A percentile compares a stretch with the other conserved stretches of the same genome.
Evolutionary conservation across 2,797 vertebrate genomes (phyloP).

Genomic region (Xenentodon cancila): DNA sequence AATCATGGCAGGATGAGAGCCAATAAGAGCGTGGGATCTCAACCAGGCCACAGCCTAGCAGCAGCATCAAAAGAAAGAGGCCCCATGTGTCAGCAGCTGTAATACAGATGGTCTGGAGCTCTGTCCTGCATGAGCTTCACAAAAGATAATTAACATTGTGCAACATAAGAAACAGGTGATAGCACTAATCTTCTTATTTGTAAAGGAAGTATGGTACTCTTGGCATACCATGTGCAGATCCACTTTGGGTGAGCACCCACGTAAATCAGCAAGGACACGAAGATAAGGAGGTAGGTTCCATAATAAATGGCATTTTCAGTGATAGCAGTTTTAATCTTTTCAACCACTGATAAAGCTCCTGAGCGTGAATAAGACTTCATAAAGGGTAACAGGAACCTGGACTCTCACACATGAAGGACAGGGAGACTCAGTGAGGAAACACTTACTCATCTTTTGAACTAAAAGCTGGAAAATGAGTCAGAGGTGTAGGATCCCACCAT

Average conservation of each 20-base stretch:
- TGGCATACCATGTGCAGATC: conserved; percentile 89
- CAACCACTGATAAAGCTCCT: conserved; percentile 91
- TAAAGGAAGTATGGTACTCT: background rate
- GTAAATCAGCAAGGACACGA: conserved; percentile 93
- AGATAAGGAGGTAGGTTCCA: conserved; percentile 93
- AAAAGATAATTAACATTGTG: conserved; percentile 9
- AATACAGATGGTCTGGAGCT: conserved; percentile 92
- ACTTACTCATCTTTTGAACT: background rate
- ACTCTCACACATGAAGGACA: background rate
- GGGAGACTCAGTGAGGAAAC: background rate
- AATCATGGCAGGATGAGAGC: conserved; percentile 88
- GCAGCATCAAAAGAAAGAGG: conserved; percentile 92
- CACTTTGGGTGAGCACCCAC: conserved; percentile 88
- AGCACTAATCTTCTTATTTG: background rate
- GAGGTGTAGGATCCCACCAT: conserved; percentile 79
- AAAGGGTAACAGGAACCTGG: conserved; percentile 93
- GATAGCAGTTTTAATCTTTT: conserved; percentile 93
- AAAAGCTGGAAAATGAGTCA: background rate
- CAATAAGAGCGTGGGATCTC: conserved; percentile 94
- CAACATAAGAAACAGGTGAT: background rate
- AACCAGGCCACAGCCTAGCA: conserved; percentile 93
- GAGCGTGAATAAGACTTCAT: conserved; percentile 96
- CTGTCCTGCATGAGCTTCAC: conserved; percentile 76
- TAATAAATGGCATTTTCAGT: conserved; percentile 97
- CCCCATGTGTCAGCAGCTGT: conserved; percentile 96